These are phyloP conservation scores for Erpetoichthys calabaricus DNA, from an alignment of 2,797 vertebrate species.

Conservation along the genomic window DNA sequence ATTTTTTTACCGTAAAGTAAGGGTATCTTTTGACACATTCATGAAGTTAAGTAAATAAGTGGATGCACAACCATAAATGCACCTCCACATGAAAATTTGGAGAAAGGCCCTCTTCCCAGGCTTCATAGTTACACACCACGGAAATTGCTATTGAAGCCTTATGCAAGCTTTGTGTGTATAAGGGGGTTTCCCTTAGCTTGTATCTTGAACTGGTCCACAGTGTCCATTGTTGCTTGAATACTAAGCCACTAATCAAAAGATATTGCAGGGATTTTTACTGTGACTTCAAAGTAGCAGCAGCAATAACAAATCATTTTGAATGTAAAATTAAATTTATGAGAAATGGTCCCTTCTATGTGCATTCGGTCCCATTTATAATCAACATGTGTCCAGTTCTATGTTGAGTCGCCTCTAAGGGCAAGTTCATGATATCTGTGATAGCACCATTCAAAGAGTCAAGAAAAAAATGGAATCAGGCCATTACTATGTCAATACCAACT, in stretches of 20 bases:
- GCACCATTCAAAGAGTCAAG: constrained; percentile 28
- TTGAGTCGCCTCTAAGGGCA: constrained; percentile 19
- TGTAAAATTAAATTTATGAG: constrained; percentile 26
- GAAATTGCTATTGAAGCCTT: constrained; percentile 17
- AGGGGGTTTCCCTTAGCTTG: too few relatives aligned
- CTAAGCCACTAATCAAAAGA: too few relatives aligned
- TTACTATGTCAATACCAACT: constrained; percentile 47
- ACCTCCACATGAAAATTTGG: constrained; percentile 26
- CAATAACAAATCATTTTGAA: constrained; percentile 54
- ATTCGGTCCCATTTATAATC: constrained; percentile 16
- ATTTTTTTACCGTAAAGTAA: constrained; percentile 70
- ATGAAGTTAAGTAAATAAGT: constrained; percentile 74
- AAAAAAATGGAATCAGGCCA: constrained; percentile 35
- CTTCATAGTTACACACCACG: constrained; percentile 13
- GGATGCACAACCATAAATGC: constrained; percentile 46
- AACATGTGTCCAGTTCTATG: constrained; percentile 21
- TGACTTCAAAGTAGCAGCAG: constrained; percentile 64
- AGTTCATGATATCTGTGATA: constrained; percentile 32
- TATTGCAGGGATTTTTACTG: constrained; percentile 2
- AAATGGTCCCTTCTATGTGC: constrained; percentile 24
- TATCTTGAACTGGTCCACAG: too few relatives aligned
- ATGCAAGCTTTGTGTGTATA: too few relatives aligned
- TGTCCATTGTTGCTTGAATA: too few relatives aligned
- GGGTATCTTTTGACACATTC: constrained; percentile 36
- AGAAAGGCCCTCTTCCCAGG: constrained; percentile 29